Base-by-base conservation (phyloP, 2,113 vertebrate genomes). In the Carettochelys insculpta region DNA sequence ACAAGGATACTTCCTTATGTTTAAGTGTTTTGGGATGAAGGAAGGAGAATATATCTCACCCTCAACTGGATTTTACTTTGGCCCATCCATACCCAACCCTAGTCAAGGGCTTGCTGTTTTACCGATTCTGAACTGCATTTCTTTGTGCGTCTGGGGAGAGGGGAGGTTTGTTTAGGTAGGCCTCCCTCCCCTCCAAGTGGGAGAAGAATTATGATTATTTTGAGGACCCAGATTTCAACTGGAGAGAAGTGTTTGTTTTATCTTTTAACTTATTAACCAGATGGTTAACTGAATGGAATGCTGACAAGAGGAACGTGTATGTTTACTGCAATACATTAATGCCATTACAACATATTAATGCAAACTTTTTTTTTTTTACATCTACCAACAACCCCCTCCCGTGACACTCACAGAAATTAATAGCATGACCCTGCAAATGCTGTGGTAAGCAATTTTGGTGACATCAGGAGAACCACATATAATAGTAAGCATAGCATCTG, bases 71-170 rank as follows among this genome's bases (percentile, higher is more conserved):
- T 65, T 43, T 31, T 82, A 2, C 19, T 86, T 4, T 16, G 22
- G 43, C 79, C 38, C 41, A 12, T 11, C n/a, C 83, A 47, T 76
- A 5, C 1, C 83, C 29, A 34, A 71, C 16, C 43, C 52, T 22
- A 53, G 2, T 2, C 5, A 48, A 19, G 5, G 43, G 50, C 12
- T 45, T 75, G 45, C 27, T 75, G 52, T 52, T 31, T 41, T 53
- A 56, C 3, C 0, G 48, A n/a, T 50, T 48, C 58, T 5, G 3
- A 34, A 48, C 5, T 2, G 5, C 54, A 29, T 50, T 58, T 45
- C 43, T 85, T 79, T 34, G 27, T 38, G 24, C n/a, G 68, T 50
- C 80, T 41, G 8, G 17, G 1, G 54, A 24, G 12, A 4, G 24
- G 9, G 16, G 3, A 11, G 11, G 2, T 19, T 65, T 68, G 34